phyloP scores from a whole-genome alignment of 2,113 vertebrate genomes.

The Setophaga kirtlandii region DNA sequence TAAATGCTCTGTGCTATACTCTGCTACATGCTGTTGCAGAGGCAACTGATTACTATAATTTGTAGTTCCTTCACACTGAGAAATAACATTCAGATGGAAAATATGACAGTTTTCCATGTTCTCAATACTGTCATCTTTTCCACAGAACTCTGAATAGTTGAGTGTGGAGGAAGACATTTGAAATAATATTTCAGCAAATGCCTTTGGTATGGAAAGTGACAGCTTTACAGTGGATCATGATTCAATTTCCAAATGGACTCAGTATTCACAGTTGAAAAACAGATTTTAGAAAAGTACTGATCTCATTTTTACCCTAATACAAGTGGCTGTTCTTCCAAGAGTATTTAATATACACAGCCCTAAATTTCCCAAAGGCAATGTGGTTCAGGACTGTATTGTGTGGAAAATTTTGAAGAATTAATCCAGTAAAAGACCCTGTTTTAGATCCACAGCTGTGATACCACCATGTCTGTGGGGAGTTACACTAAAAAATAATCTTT shows the following conservation, averaged over 20 bases:
- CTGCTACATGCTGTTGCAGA: not conserved
- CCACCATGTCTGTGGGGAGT: not conserved
- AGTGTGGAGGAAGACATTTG: not conserved
- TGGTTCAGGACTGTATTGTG: not conserved
- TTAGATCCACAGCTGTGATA: not conserved
- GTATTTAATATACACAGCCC: not conserved
- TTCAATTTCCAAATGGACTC: not conserved
- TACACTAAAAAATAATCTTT: not conserved
- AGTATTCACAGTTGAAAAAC: not conserved
- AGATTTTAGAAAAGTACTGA: not conserved
- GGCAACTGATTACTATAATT: slow-evolving; percentile 29
- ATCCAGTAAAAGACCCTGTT: not conserved
- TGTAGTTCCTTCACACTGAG: slow-evolving; percentile 17
- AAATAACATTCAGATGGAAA: slow-evolving; percentile 26
- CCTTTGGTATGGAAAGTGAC: not conserved
- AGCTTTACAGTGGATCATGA: not conserved
- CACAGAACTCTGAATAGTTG: not conserved
- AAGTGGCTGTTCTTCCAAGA: not conserved
- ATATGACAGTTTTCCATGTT: not conserved
- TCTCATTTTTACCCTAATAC: not conserved
- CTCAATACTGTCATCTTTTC: slow-evolving; percentile 31
- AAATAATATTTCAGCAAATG: slow-evolving; percentile 23
- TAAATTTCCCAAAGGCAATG: not conserved
- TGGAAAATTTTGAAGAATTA: not conserved
- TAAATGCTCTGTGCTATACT: not conserved